Evolutionary conservation across 2,113 vertebrate species (phyloP).

Genomic region (Fregetta grallaria): DNA sequence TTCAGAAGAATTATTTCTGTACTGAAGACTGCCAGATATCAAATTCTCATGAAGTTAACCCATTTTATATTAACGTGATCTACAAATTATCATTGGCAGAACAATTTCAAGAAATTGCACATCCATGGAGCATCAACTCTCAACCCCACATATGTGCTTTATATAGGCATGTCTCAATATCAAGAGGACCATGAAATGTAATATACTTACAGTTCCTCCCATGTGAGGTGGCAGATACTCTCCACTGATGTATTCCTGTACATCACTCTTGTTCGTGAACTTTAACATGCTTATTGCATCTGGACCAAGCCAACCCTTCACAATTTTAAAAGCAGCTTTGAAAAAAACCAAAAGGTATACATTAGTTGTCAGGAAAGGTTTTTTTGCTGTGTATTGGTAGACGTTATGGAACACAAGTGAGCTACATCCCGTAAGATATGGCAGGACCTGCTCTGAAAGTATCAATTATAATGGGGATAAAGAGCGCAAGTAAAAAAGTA

Average conservation of each 20-base stretch:
- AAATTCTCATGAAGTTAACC: not conserved
- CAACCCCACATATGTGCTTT: not conserved
- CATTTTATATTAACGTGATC: not conserved
- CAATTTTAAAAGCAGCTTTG: conserved; percentile 94
- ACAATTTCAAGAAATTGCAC: not conserved
- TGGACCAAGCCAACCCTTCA: conserved; percentile 94
- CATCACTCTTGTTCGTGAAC: conserved; percentile 85
- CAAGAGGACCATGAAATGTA: not conserved
- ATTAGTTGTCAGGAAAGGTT: not conserved
- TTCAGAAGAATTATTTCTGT: not conserved
- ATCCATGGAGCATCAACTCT: not conserved
- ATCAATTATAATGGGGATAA: not conserved
- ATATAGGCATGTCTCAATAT: not conserved
- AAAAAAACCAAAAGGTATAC: not conserved
- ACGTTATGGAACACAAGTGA: not conserved
- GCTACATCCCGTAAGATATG: not conserved
- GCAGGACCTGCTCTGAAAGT: not conserved
- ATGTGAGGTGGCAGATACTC: conserved; percentile 92
- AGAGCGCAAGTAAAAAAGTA: not conserved
- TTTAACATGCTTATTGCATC: conserved; percentile 92
- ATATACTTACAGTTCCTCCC: conserved; percentile 90
- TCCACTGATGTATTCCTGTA: conserved; percentile 83
- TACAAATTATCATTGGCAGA: not conserved
- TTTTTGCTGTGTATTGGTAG: not conserved
- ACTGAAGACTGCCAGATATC: not conserved